Evolutionary conservation across 2,888 invertebrate genomes (phyloP).

Genomic region (Ophraella communa): DNA sequence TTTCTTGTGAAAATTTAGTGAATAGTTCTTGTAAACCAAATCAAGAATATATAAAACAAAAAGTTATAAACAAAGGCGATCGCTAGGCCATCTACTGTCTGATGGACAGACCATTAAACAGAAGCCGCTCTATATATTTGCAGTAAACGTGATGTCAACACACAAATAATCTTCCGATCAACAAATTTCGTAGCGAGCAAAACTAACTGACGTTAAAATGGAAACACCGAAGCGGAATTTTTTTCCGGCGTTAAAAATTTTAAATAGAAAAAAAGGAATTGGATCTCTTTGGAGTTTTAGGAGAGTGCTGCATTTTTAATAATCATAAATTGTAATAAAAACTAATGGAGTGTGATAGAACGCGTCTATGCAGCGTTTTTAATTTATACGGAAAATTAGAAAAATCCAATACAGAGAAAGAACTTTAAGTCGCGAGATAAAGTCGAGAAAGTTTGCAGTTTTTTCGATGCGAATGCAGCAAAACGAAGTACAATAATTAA

Average conservation of each 20-base stretch:
- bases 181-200: too few relatives aligned
- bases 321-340: slow-evolving; percentile 53
- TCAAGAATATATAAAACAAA: too few relatives aligned
- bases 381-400: slow-evolving; percentile 45
- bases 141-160: too few relatives aligned
- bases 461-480: not conserved
- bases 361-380: slow-evolving; percentile 48
- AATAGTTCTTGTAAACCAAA: too few relatives aligned
- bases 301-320: slow-evolving; percentile 47
- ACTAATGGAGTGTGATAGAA: slow-evolving; percentile 50
- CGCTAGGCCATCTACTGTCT: too few relatives aligned
- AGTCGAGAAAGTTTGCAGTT: not conserved
- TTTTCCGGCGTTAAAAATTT: not conserved
- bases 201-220: too few relatives aligned
- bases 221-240: not conserved
- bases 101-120: too few relatives aligned
- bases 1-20: too few relatives aligned
- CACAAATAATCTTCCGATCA: too few relatives aligned
- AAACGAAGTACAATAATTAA: too few relatives aligned
- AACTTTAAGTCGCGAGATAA: slow-evolving; percentile 3
- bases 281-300: slow-evolving; percentile 27
- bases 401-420: slow-evolving; percentile 30
- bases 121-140: too few relatives aligned
- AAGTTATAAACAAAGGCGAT: too few relatives aligned
- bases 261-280: not conserved